These are phyloP conservation scores for Caligus rogercresseyi DNA, from an alignment of 1,140 invertebrate genomes.

Conservation along the genomic window DNA sequence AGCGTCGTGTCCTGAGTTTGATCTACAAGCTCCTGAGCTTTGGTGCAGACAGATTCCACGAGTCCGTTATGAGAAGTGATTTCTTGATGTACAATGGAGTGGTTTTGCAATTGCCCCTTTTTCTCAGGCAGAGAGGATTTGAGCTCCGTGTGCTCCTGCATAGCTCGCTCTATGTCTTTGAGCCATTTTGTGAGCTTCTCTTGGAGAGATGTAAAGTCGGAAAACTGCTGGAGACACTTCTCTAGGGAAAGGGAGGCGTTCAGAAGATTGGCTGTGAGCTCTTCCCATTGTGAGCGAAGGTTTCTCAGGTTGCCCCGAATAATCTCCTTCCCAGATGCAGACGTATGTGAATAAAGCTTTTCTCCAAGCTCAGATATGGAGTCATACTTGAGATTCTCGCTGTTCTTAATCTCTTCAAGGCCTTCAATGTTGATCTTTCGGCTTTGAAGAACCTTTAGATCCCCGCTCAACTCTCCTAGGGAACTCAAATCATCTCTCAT, in stretches of 20 bases:
- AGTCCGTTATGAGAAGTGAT: constrained; percentile 75
- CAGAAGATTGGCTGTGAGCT: constrained; percentile 62
- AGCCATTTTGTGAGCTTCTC: constrained; percentile 84
- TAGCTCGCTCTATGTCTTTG: constrained; percentile 68
- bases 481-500: constrained; percentile 51
- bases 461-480: constrained; percentile 65
- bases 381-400: constrained; percentile 63
- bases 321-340: constrained; percentile 75
- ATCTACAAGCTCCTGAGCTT: constrained; percentile 69
- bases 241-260: constrained; percentile 58
- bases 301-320: constrained; percentile 63
- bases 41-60: constrained; percentile 75
- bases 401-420: constrained; percentile 55
- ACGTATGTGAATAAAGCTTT: constrained; percentile 75
- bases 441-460: constrained; percentile 62
- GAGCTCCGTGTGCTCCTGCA: constrained; percentile 73
- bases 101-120: constrained; percentile 76
- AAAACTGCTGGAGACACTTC: constrained; percentile 67
- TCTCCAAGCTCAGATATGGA: constrained; percentile 70
- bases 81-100: constrained; percentile 85
- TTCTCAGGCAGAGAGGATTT: constrained; percentile 84
- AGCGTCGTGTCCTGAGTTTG: constrained; percentile 69
- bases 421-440: constrained; percentile 63
- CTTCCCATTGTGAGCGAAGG: constrained; percentile 66
- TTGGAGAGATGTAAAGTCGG: constrained; percentile 66